Evolutionary conservation across 2,113 vertebrate genomes (phyloP).

Genomic region (Petroica traversi): DNA sequence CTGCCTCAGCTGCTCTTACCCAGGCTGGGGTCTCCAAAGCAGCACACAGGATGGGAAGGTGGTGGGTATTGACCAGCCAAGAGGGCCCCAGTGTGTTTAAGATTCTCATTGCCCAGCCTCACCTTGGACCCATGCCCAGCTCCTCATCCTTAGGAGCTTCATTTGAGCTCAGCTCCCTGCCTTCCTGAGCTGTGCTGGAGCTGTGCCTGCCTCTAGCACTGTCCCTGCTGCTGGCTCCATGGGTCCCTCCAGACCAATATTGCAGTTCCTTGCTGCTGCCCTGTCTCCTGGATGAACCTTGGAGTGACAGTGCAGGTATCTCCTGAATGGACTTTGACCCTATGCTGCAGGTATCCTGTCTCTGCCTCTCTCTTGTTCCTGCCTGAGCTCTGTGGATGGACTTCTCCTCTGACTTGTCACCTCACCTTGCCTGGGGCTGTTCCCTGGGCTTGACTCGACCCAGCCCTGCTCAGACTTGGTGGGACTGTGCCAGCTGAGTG

Average conservation of each 20-base stretch:
- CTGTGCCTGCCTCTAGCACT: rapidly evolving
- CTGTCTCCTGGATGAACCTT: background rate
- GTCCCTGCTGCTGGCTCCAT: background rate
- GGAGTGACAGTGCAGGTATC: background rate
- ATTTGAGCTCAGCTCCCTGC: rapidly evolving
- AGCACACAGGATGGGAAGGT: background rate
- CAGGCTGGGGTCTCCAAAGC: background rate
- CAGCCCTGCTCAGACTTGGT: background rate
- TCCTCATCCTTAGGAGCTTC: background rate
- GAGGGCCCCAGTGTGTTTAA: background rate
- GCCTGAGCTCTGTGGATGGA: background rate
- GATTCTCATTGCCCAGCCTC: background rate
- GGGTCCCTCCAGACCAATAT: rapidly evolving
- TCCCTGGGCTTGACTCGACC: rapidly evolving
- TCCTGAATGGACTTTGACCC: background rate
- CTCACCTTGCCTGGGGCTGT: background rate
- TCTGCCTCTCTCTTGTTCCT: background rate
- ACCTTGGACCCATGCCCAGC: rapidly evolving
- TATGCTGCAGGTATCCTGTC: background rate
- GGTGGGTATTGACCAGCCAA: background rate
- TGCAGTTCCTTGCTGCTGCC: background rate
- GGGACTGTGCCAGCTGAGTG: rapidly evolving
- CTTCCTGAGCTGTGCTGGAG: too few species aligned
- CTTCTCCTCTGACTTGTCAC: background rate
- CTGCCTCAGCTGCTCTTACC: background rate